Base-by-base conservation (phyloP, 2,113 vertebrate species). In the Fregata magnificens region DNA sequence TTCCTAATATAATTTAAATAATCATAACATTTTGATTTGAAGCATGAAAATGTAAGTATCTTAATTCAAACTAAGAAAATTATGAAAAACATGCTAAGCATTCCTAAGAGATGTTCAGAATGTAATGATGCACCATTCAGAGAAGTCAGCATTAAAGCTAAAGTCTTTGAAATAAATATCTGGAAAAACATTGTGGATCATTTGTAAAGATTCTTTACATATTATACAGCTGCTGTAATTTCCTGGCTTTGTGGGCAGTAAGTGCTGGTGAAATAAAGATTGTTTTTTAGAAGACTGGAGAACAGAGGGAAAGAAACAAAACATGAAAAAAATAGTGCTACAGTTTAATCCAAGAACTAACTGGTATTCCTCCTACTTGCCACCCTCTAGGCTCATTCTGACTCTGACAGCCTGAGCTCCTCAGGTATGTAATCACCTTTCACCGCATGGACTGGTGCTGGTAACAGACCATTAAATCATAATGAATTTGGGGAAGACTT, bases 1-100 rank as follows among this genome's bases (percentile, higher is more conserved):
- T 65, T 38, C 10, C 5, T 65, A 61, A 77, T 73, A 61, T 52
- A 84, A 53, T 90, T 93, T 82, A 73, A 81, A 73, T 31, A 81
- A 71, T 65, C 55, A 85, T 49, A 91, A 69, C 16, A 81, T 83
- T 95, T 91, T 91, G n/a, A 91, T 91, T 65, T 81, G 69, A 83
- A 84, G 36, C 58, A 65, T 32, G 11, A 77, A 96, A 84, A 82
- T 6, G 1, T 90, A 86, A 91, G 77, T 55, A 94, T 38, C 45
- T 88, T 91, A 88, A 88, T 94, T 93, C 25, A 69, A 86, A 59
- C n/a, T 52, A 93, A 72, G 72, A 88, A 91, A 80, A 78, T 59
- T 77, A 66, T 32, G 44, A 79, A 83, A 91, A 78, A 47, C 25
- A 38, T 93, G 13, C 5, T 83, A 62, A 91, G 22, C 40, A 34